A percentile compares a stretch with the other conserved stretches of the same genome.
Conservation (phyloP, 1,140 invertebrate species). For the Hylaeus anthracinus region DNA sequence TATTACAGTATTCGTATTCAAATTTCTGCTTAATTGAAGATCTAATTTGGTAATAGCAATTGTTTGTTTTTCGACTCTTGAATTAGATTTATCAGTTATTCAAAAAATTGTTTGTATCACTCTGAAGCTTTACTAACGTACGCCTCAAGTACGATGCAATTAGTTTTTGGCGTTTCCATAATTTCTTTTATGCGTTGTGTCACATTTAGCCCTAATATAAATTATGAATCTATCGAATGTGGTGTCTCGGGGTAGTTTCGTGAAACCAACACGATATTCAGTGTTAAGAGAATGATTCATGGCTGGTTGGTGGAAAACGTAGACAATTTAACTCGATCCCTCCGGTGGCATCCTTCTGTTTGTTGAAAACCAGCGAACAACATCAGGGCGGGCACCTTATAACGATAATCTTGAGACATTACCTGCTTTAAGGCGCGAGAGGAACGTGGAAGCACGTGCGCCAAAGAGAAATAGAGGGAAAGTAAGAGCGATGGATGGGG, state of each 20-base stretch:
- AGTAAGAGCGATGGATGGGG: conserved; percentile 29
- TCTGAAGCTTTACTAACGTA: neutral
- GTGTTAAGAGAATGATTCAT: neutral
- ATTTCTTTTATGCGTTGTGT: too few relatives aligned
- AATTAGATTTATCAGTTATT: too few relatives aligned
- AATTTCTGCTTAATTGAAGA: too few relatives aligned
- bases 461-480: conserved; percentile 45
- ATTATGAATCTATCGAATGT: too few relatives aligned
- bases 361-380: conserved; percentile 31
- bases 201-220: too few relatives aligned
- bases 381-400: conserved; percentile 26
- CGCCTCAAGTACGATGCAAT: neutral
- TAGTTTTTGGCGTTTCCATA: too few relatives aligned
- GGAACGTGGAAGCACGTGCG: conserved; percentile 22
- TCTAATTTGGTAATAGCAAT: too few relatives aligned
- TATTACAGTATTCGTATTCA: too few relatives aligned
- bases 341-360: conserved; percentile 7
- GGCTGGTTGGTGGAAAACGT: neutral
- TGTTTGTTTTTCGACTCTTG: too few relatives aligned
- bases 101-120: neutral
- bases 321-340: neutral
- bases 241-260: too few relatives aligned
- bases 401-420: conserved; percentile 49
- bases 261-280: too few relatives aligned
- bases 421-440: conserved; percentile 34